Evolutionary conservation across 2,888 invertebrate species (phyloP).

Genomic region (Morinoia aosen): DNA sequence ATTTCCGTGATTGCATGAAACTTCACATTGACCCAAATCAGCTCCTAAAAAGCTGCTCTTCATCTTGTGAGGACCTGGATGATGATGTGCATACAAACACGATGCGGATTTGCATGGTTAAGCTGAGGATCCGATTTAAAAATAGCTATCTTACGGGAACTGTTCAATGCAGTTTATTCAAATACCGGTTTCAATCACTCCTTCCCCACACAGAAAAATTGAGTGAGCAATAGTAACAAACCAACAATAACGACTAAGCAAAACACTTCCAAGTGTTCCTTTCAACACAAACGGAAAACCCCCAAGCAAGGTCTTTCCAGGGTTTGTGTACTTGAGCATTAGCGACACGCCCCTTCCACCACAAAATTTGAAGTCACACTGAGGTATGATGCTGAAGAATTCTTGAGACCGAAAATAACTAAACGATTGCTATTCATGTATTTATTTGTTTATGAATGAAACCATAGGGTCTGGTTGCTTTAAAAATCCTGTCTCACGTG

Average conservation of each 20-base stretch:
- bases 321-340: background rate
- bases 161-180: background rate
- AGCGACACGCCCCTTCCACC: background rate
- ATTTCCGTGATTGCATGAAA: too few relatives aligned
- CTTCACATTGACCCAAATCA: too few relatives aligned
- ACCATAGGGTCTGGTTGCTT: background rate
- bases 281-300: background rate
- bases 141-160: background rate
- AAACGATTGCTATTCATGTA: background rate
- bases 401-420: background rate
- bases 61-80: too few relatives aligned
- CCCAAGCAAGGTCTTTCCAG: conserved; percentile 10
- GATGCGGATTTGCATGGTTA: background rate
- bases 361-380: background rate
- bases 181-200: background rate
- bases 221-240: background rate
- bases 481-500: background rate
- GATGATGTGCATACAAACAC: too few relatives aligned
- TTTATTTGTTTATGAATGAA: background rate
- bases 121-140: background rate
- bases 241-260: background rate
- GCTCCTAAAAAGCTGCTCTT: too few relatives aligned
- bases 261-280: background rate
- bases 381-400: background rate
- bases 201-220: background rate